phyloP scores from a whole-genome alignment of 2,113 vertebrate genomes.

The Speoplatyrhinus poulsoni region DNA sequence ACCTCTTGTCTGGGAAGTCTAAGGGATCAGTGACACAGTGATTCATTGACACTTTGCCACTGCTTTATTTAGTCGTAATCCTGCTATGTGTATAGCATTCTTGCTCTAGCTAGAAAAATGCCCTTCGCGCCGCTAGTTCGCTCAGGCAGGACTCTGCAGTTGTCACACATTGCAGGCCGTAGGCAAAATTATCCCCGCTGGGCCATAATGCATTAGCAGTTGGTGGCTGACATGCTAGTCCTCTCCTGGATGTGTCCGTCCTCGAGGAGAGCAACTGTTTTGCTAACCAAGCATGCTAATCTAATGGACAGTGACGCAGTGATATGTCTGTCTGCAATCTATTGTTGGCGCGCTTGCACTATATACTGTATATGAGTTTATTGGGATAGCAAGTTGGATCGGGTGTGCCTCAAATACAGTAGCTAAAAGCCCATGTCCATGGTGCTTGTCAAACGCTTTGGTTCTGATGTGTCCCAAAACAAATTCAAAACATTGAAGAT shows the following conservation, averaged over 20 bases:
- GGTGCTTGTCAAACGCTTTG: neutral
- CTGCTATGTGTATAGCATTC: constrained; percentile 53
- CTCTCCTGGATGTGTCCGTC: constrained; percentile 2
- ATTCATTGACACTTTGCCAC: constrained; percentile 68
- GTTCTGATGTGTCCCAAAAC: neutral
- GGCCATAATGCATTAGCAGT: constrained; percentile 3
- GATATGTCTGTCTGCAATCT: neutral
- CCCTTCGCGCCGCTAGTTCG: constrained; percentile 10
- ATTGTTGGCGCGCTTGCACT: neutral
- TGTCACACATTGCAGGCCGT: constrained; percentile 20
- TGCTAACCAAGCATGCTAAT: constrained; percentile 2
- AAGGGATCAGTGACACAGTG: constrained; percentile 73
- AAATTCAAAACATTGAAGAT: neutral
- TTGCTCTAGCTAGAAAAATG: constrained; percentile 22
- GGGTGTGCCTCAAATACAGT: neutral
- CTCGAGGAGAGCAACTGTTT: neutral
- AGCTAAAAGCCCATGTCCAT: neutral
- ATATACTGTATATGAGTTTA: neutral
- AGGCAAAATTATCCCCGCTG: constrained; percentile 11
- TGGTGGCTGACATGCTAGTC: neutral
- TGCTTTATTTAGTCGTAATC: constrained; percentile 80
- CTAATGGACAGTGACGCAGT: neutral
- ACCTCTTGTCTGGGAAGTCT: constrained; percentile 68
- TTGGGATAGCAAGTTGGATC: too few relatives aligned
- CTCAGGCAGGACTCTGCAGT: constrained; percentile 8